A percentile compares a stretch with the other conserved stretches of the same genome.
Evolutionary conservation across 2,797 vertebrate species (phyloP).

Genomic region (Nothura maculosa): DNA sequence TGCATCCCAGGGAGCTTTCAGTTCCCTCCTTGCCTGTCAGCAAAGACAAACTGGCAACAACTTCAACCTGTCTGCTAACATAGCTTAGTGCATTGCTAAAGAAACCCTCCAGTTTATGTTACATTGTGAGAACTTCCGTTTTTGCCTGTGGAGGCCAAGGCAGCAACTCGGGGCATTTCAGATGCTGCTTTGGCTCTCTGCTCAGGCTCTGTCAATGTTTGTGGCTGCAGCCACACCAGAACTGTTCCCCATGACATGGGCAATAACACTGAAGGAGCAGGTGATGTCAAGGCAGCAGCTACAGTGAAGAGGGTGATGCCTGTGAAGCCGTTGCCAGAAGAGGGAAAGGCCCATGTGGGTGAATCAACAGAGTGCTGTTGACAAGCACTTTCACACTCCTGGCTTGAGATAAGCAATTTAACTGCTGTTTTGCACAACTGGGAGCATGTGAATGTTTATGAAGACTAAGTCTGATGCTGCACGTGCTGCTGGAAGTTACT

Average conservation of each 20-base stretch:
- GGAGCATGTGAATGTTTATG: neutral
- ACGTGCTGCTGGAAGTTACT: neutral
- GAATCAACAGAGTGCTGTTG: constrained; percentile 3
- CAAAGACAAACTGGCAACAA: neutral
- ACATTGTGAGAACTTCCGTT: accelerated
- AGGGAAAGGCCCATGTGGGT: neutral
- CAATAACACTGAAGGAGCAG: neutral
- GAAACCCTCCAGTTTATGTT: neutral
- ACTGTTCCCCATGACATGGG: neutral
- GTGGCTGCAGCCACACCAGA: neutral
- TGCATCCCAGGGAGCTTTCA: neutral
- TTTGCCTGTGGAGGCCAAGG: neutral
- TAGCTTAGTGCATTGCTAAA: accelerated
- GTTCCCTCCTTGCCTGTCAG: neutral
- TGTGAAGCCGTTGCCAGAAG: neutral
- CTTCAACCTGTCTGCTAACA: accelerated
- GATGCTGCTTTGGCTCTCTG: neutral
- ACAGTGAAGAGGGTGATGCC: neutral
- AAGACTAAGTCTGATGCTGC: constrained; percentile 19
- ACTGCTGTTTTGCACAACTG: neutral
- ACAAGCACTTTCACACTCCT: neutral
- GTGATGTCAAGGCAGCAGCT: neutral
- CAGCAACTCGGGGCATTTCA: neutral
- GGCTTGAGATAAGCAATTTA: constrained; percentile 4
- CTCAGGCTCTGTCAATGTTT: neutral